phyloP scores from a whole-genome alignment of 2,113 vertebrate species.

The Neolamprologus devosi region DNA sequence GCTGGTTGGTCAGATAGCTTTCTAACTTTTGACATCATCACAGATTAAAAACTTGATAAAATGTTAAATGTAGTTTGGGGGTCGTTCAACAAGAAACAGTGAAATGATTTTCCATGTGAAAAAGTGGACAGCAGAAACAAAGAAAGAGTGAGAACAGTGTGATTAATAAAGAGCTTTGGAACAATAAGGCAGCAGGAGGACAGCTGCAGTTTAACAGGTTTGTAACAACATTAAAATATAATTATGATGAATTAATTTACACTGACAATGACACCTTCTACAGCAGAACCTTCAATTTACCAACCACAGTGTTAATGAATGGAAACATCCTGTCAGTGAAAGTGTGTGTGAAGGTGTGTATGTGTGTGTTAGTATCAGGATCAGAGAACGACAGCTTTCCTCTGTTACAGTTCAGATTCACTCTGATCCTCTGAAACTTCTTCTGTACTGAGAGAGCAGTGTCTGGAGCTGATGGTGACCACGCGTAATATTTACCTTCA shows the following conservation, averaged over 20 bases:
- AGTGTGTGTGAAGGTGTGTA: background rate
- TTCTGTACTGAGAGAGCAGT: background rate
- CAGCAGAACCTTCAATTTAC: background rate
- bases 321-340: background rate
- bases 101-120: background rate
- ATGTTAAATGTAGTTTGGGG: background rate
- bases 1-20: background rate
- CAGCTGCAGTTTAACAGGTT: background rate
- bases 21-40: background rate
- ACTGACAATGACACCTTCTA: fast-evolving
- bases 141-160: background rate
- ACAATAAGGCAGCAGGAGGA: fast-evolving
- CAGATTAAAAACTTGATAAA: background rate
- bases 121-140: background rate
- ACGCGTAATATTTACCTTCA: background rate
- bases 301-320: background rate
- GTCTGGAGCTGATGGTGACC: background rate
- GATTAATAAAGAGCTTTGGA: background rate
- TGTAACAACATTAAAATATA: background rate
- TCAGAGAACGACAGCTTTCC: background rate
- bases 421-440: background rate
- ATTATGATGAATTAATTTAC: background rate
- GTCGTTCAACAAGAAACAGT: background rate
- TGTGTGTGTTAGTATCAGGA: background rate
- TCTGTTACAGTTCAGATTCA: background rate